Evolutionary conservation across 2,113 vertebrate genomes (phyloP), one percentile per base, ranked within the genome.

Genomic region (Alexandromys fortis): DNA sequence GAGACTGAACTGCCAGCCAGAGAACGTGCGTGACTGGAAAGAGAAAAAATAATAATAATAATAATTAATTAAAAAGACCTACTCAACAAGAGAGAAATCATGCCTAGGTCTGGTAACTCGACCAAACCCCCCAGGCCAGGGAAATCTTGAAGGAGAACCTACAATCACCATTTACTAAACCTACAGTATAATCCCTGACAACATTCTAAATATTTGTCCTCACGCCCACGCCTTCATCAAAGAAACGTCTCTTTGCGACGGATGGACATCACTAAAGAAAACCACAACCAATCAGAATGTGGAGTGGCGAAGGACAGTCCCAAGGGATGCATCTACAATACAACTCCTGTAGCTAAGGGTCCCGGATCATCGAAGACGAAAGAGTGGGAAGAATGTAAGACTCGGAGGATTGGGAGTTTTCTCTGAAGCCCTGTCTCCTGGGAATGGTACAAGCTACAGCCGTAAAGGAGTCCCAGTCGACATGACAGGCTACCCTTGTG

Each of bases 11-110:
- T 30, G 28, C 65, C 28, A 67, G 30, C 65, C 65, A 42, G 7
- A 75, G 22, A 58, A 58, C 0, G 6, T 58, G 19, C 19, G 0
- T 21, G 58, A 58, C 0, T 21, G 58, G 58, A 1, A 0, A 2
- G 58, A 58, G 58, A 21, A 58, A 58, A 55, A 58, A 58, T n/a
- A n/a, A n/a, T n/a, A n/a, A n/a, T n/a, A n/a, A 58, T 7, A 58
- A 7, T 58, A 58, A 58, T 58, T 19, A 58, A 58, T 58, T 58
- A 58, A 58, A 7, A 58, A 58, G 58, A 58, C 58, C 58, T 21
- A 58, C 0, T 58, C 19, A 58, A 0, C 58, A 58, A 58, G 58
- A 58, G 6, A 58, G 58, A 21, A 58, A 58, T 58, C n/a, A 38
- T 73, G 21, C n/a, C 4, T 73, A 38, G 72, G 21, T 33, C 72